Conservation (phyloP, 2,113 vertebrate genomes). For the Eulemur rufifrons region DNA sequence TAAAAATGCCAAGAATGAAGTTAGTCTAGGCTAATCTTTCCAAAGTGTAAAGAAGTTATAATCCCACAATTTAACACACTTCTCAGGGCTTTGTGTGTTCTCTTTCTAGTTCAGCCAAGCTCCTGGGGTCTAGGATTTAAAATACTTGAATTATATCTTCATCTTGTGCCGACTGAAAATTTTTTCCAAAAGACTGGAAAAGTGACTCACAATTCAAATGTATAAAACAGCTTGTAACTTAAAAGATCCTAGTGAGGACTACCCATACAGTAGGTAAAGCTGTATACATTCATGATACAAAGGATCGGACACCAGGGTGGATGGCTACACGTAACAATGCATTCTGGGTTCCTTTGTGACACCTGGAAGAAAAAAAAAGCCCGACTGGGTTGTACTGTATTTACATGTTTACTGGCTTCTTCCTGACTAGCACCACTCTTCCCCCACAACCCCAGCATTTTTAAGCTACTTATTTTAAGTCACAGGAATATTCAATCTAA, state of each 20-base stretch:
- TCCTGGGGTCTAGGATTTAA: slow-evolving; percentile 67
- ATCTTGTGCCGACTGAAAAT: slow-evolving; percentile 56
- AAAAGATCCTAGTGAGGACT: slow-evolving; percentile 52
- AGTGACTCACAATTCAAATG: slow-evolving; percentile 31
- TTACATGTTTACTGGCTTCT: slow-evolving; percentile 80
- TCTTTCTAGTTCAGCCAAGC: slow-evolving; percentile 50
- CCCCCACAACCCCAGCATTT: slow-evolving; percentile 41
- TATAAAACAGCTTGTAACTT: slow-evolving; percentile 45
- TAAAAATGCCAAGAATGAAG: slow-evolving; percentile 58
- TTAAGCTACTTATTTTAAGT: slow-evolving; percentile 81
- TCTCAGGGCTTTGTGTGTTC: slow-evolving; percentile 28
- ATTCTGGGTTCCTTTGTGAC: slow-evolving; percentile 73
- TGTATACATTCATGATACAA: slow-evolving; percentile 59
- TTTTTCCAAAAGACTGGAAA: slow-evolving; percentile 50
- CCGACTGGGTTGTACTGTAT: slow-evolving; percentile 68
- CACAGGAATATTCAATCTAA: slow-evolving; percentile 84
- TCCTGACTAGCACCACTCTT: slow-evolving; percentile 70
- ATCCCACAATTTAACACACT: slow-evolving; percentile 17
- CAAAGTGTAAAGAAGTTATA: slow-evolving; percentile 51
- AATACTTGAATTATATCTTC: slow-evolving; percentile 63
- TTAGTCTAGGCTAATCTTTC: slow-evolving; percentile 43
- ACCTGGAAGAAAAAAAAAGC: slow-evolving; percentile 80
- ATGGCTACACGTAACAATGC: slow-evolving; percentile 66
- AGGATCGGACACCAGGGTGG: slow-evolving; percentile 38
- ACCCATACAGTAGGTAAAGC: slow-evolving; percentile 31